Evolutionary conservation across 2,888 invertebrate species (phyloP).

Genomic region (Drosophila meridiana): DNA sequence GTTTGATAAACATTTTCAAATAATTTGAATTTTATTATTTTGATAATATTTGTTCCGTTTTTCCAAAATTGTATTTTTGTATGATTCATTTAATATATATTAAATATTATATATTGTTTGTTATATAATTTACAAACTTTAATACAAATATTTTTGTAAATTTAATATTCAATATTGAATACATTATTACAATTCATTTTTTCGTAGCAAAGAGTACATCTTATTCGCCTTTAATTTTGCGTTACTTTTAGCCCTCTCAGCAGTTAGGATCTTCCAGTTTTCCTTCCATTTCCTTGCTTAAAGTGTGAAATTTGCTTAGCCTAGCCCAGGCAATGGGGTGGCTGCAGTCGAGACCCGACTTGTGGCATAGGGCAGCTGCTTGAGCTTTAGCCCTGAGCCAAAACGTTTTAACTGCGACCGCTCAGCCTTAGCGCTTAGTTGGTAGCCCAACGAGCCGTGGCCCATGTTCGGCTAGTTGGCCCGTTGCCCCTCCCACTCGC

Average conservation of each 20-base stretch:
- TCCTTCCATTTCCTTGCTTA: conserved; percentile 16
- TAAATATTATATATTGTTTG: too few relatives aligned
- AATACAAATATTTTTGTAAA: too few relatives aligned
- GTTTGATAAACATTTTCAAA: too few relatives aligned
- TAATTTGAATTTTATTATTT: too few relatives aligned
- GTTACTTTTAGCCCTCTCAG: background rate
- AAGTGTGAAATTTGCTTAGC: conserved; percentile 74
- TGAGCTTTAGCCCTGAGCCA: conserved; percentile 19
- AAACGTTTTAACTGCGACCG: conserved; percentile 28
- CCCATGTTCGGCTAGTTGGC: conserved; percentile 39
- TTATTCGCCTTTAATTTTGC: background rate
- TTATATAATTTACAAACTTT: too few relatives aligned
- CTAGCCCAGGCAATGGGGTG: conserved; percentile 25
- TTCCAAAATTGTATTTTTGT: too few relatives aligned
- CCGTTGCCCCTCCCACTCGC: background rate
- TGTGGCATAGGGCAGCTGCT: conserved; percentile 45
- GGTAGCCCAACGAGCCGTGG: conserved; percentile 76
- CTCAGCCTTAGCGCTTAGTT: conserved; percentile 55
- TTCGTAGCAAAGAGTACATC: background rate
- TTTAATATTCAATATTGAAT: background rate
- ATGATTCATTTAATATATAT: too few relatives aligned
- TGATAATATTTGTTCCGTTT: too few relatives aligned
- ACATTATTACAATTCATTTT: background rate
- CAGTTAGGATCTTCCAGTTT: conserved; percentile 6
- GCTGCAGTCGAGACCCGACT: conserved; percentile 25